A percentile compares a stretch with the other conserved stretches of the same genome.
Evolutionary conservation across 1,140 invertebrate species (phyloP).

Genomic region (Coptotermes formosanus): DNA sequence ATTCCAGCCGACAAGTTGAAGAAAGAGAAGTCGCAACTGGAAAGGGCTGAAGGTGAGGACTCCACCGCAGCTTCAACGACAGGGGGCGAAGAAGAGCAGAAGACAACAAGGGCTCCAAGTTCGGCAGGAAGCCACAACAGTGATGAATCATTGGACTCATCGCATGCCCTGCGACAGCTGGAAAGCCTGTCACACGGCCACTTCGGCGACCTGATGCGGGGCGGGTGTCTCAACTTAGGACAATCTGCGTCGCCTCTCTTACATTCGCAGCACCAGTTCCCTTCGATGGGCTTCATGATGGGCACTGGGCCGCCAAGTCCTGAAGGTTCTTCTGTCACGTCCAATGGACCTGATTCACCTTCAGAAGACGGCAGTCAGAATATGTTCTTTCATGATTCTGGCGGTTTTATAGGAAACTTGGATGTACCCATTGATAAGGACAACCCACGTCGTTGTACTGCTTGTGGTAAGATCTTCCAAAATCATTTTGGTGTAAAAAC

Average conservation of each 20-base stretch:
- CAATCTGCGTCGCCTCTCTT: constrained; percentile 46
- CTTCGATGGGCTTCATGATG: constrained; percentile 49
- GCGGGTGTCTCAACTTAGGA: constrained; percentile 45
- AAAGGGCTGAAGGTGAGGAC: constrained; percentile 35
- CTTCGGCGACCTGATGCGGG: constrained; percentile 57
- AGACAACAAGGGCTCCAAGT: constrained; percentile 44
- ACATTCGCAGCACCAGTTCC: constrained; percentile 53
- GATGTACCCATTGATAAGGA: constrained; percentile 84
- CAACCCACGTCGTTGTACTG: constrained; percentile 82
- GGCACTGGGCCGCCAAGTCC: constrained; percentile 51
- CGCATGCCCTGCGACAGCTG: constrained; percentile 73
- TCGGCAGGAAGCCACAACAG: constrained; percentile 58
- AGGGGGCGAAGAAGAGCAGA: constrained; percentile 33
- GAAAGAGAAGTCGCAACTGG: constrained; percentile 27
- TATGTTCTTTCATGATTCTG: constrained; percentile 64
- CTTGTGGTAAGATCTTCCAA: constrained; percentile 91
- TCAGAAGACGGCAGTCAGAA: constrained; percentile 58
- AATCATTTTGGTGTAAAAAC: constrained; percentile 95
- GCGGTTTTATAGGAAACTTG: constrained; percentile 67
- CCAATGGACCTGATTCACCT: constrained; percentile 57
- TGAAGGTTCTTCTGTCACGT: constrained; percentile 55
- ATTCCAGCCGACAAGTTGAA: constrained; percentile 45
- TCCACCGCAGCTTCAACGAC: constrained; percentile 21
- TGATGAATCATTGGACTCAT: constrained; percentile 60
- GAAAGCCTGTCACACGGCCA: constrained; percentile 78